phyloP scores from a whole-genome alignment of 2,113 vertebrate species.

The Electrona antarctica region DNA sequence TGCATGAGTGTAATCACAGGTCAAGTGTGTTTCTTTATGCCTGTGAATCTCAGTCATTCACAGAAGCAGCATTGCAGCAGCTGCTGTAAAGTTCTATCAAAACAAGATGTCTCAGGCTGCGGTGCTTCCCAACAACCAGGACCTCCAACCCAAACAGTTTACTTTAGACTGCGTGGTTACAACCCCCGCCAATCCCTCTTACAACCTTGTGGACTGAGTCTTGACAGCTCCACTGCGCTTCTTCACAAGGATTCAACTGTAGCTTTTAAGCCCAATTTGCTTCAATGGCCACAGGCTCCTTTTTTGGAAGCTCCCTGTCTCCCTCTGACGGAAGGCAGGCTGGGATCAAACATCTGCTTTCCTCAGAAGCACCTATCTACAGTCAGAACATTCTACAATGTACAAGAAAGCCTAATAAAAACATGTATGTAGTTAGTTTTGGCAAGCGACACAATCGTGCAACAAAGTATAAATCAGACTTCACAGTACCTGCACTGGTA shows the following conservation, averaged over 20 bases:
- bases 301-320: slow-evolving; percentile 51
- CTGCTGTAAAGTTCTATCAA: slow-evolving; percentile 46
- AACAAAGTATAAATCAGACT: background rate
- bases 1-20: background rate
- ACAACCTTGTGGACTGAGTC: background rate
- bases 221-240: slow-evolving; percentile 17
- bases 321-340: slow-evolving; percentile 14
- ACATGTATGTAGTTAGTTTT: no score
- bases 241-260: background rate
- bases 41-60: background rate
- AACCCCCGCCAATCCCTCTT: slow-evolving; percentile 13
- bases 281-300: slow-evolving; percentile 45
- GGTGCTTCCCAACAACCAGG: slow-evolving; percentile 37
- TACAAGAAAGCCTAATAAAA: slow-evolving; percentile 1
- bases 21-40: background rate
- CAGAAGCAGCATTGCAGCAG: slow-evolving; percentile 16
- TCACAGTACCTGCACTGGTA: slow-evolving; percentile 16
- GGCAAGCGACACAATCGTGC: no score
- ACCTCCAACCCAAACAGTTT: slow-evolving; percentile 64
- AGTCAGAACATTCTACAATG: slow-evolving; percentile 18
- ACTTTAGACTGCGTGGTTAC: slow-evolving; percentile 48
- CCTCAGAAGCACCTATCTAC: slow-evolving; percentile 18
- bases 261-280: slow-evolving; percentile 38
- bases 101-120: slow-evolving; percentile 48
- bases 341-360: slow-evolving; percentile 24